Conservation (phyloP, 1,140 invertebrate species). For the Schlechtendalia chinensis region DNA sequence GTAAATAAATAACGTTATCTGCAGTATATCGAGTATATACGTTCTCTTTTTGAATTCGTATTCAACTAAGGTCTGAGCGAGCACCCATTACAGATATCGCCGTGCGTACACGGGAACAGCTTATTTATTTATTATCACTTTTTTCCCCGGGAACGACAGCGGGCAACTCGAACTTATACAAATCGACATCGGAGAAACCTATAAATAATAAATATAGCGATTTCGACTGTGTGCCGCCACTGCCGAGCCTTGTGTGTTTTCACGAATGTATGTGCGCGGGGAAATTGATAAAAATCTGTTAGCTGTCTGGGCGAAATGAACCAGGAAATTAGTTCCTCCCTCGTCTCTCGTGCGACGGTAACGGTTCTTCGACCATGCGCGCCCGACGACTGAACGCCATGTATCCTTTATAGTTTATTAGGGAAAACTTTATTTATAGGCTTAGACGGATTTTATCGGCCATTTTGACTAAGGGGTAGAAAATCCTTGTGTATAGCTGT, state of each 20-base stretch:
- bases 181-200: neutral
- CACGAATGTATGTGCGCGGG: neutral
- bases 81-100: too few species aligned
- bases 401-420: constrained; percentile 17
- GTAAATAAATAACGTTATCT: too few species aligned
- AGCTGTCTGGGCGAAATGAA: neutral
- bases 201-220: constrained; percentile 11
- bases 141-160: neutral
- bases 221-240: neutral
- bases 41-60: too few species aligned
- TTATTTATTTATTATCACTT: constrained; percentile 17
- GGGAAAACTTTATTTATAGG: constrained; percentile 38
- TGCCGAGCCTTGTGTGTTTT: neutral
- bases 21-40: too few species aligned
- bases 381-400: neutral
- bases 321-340: constrained; percentile 34
- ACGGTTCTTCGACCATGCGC: neutral
- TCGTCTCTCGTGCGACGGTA: neutral
- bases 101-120: too few species aligned
- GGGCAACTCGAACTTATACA: neutral
- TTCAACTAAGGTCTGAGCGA: too few species aligned
- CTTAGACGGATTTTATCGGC: constrained; percentile 7
- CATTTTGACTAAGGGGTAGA: neutral
- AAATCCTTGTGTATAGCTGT: too few species aligned
- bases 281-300: constrained; percentile 43